Evolutionary conservation across 2,888 invertebrate genomes (phyloP), one percentile per base, ranked within the genome.

Genomic region (Gymnocheta viridis): DNA sequence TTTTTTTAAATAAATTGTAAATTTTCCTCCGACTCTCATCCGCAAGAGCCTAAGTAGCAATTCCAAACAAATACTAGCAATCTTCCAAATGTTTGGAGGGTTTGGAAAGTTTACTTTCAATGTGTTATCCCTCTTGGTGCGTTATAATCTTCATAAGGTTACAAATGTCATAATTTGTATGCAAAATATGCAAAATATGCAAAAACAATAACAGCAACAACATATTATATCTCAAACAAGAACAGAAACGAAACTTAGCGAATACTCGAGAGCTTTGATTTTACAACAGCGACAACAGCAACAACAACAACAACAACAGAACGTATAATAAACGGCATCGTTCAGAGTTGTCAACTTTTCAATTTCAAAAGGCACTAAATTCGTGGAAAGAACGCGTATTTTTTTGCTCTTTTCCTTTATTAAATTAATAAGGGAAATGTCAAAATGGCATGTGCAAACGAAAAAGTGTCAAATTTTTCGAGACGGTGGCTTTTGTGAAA

Each of bases 141-240:
- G 24, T 24, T 5, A 17, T n/a, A 47, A 72, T 66, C 54, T 74
- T 32, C 58, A 5, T 22, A 49, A 80, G 77, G 73, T 81, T 84
- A 44, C 73, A 19, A 27, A 69, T 81, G 81, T 73, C 67, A 77
- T 78, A 60, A 84, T 81, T 77, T 73, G 72, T 81, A 73, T 81
- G 77, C 72, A 81, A 81, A 84, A 70, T 81, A 73, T 81, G 77
- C 72, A 81, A 81, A 84, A 70, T 72, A 77, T 80, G 58, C 56
- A 49, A 67, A 70, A 73, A 2, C 35, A 74, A 29, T 4, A 54
- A 38, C 12, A 35, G 4, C 12, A 62, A 27, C 9, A 64, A 41
- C 19, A 73, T 12, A 51, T 29, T 27, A 14, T 24, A 6, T 56
- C 10, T 0, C 1, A 44, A 60, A 69, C 12, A 60, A 41, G 35